These are phyloP conservation scores for Nematolebias whitei DNA, from an alignment of 2,113 vertebrate species.

Conservation along the genomic window DNA sequence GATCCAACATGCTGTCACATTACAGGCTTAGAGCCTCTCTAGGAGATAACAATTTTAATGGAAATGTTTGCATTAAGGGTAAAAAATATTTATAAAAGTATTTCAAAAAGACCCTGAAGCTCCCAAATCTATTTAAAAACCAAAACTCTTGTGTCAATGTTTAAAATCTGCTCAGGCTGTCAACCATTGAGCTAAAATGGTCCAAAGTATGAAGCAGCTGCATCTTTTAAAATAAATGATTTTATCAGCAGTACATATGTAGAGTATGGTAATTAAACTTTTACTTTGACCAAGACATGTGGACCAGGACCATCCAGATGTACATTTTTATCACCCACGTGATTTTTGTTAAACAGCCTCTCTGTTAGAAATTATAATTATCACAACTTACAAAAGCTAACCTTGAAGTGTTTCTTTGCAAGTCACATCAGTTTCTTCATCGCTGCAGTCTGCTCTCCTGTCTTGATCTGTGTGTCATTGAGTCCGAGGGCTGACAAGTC, in stretches of 20 bases:
- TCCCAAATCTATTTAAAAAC: constrained; percentile 26
- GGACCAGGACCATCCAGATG: background rate
- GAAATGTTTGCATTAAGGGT: constrained; percentile 30
- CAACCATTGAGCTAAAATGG: constrained; percentile 1
- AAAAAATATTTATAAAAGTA: background rate
- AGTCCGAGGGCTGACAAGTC: constrained; percentile 26
- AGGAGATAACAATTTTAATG: constrained; percentile 38
- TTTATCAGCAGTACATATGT: no score
- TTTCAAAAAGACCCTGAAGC: background rate
- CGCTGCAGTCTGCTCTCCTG: background rate
- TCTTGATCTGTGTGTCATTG: no score
- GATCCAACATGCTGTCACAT: constrained; percentile 46
- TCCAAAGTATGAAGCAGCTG: no score
- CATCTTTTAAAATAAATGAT: no score
- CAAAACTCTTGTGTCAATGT: constrained; percentile 10
- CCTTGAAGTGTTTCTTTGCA: background rate
- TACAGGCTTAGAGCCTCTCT: constrained; percentile 40
- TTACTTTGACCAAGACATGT: background rate
- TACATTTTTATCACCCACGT: background rate
- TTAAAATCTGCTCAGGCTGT: constrained; percentile 28
- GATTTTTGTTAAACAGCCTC: background rate
- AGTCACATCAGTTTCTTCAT: constrained; percentile 14
- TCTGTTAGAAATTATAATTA: constrained; percentile 17
- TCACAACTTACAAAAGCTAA: no score
- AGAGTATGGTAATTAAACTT: background rate